Evolutionary conservation across 2,888 invertebrate species (phyloP), one percentile per base, ranked within the genome.

Genomic region (Orthonychiurus folsomi): DNA sequence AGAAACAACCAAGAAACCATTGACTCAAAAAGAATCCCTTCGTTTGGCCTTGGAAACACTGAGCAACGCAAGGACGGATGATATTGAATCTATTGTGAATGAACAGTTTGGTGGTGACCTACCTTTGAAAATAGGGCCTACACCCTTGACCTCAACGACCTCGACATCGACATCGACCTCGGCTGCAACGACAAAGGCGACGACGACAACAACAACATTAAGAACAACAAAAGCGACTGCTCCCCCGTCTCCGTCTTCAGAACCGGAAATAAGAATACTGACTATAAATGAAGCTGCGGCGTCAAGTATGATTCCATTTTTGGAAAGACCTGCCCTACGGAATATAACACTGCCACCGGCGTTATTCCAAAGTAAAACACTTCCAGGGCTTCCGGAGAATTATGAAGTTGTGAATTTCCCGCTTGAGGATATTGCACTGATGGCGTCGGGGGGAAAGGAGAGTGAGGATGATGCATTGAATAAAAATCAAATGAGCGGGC

Each of bases 71-170:
- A 57, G 25, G 12, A 37, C 48, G 3, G 50, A 59, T 25, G 69
- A 69, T 20, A 69, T 67, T 27, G 63, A 64, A 27, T 67, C 68
- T 1, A 54, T 72, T 1, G 70, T 66, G 15, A 53, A 53, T 28
- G 66, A 66, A 24, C 60, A 66, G 53, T 60, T 61, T 23, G 66
- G 66, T 12, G 62, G 56, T 3, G 59, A 59, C 18, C 23, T 59
- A n/a, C 47, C 59, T 23, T 5, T 52, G 3, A 48, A 54, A 24
- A 37, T 27, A n/a, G 50, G 48, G 12, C 50, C 57, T 12, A 25
- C 23, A 15, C 18, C 28, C 23, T 54, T 54, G 21, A 9, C 60
- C 18, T 25, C 54, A 12, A n/a, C 23, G 9, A 9, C 28, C 24
- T 28, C 47, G 1, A 48, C 56, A 25, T 20, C 20, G n/a, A 12